phyloP scores from a whole-genome alignment of 2,888 invertebrate species.

The Dynastes hyllus region DNA sequence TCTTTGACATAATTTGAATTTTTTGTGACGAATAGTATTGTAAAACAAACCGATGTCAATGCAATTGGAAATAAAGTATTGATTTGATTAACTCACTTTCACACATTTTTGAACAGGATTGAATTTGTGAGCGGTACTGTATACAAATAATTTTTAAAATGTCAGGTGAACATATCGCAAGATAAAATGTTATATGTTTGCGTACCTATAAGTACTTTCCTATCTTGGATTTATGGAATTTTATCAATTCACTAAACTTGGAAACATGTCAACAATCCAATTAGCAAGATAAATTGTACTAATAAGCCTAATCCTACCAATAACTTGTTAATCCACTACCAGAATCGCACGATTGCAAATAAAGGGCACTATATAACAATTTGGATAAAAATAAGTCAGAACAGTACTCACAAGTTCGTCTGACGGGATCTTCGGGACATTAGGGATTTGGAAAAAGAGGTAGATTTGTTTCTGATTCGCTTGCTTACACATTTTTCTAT shows the following conservation, averaged over 20 bases:
- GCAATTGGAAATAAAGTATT: no score
- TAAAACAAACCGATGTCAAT: no score
- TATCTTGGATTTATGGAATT: slow-evolving; percentile 2
- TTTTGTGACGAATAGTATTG: no score
- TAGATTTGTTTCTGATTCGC: slow-evolving; percentile 31
- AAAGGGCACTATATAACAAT: neutral
- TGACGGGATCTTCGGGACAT: slow-evolving; percentile 17
- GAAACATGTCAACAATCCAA: slow-evolving; percentile 18
- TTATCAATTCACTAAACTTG: slow-evolving; percentile 1
- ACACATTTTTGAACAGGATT: no score
- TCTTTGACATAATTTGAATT: no score
- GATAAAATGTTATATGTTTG: neutral
- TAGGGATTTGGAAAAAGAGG: slow-evolving; percentile 36
- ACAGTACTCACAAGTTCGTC: slow-evolving; percentile 20
- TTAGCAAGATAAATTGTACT: slow-evolving; percentile 8
- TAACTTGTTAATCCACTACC: slow-evolving; percentile 2
- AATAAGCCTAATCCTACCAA: neutral
- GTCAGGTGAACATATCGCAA: neutral
- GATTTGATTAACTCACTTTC: no score
- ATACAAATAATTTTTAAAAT: neutral
- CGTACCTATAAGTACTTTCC: neutral
- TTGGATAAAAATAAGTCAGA: neutral
- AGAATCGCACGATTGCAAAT: neutral
- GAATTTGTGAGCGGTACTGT: no score
- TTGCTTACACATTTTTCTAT: slow-evolving; percentile 34